Conservation (phyloP, 2,888 invertebrate genomes). For the Epistrophe grossulariae region DNA sequence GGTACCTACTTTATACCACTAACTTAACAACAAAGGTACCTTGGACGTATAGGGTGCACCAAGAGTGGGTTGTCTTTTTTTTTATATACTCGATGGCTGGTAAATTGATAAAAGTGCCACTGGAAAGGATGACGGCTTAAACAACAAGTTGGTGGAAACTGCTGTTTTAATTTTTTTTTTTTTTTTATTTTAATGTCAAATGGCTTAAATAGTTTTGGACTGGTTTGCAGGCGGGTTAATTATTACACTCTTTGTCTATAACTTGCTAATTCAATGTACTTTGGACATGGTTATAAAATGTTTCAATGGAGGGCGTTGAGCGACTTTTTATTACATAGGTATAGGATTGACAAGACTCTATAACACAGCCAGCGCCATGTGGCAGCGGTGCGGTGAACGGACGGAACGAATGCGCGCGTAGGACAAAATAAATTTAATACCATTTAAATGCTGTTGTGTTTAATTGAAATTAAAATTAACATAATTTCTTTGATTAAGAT, state of each 20-base stretch:
- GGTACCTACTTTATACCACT: not conserved
- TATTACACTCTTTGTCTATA: conserved; percentile 43
- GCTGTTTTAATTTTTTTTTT: not conserved
- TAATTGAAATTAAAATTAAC: conserved; percentile 68
- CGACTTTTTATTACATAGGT: conserved; percentile 41
- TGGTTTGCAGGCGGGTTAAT: conserved; percentile 56
- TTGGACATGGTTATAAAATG: not conserved
- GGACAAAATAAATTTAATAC: conserved; percentile 29
- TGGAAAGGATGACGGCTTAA: conserved; percentile 45
- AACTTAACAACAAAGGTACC: conserved; percentile 2
- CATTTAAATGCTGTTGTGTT: conserved; percentile 56
- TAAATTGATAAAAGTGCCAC: conserved; percentile 33
- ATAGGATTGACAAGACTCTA: conserved; percentile 34
- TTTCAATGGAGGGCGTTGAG: conserved; percentile 48
- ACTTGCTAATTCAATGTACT: conserved; percentile 8
- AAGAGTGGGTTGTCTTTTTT: conserved; percentile 10
- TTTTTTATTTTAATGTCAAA: conserved; percentile 37
- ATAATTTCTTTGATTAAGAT: conserved; percentile 56
- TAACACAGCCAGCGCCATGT: not conserved
- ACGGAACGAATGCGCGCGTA: not conserved
- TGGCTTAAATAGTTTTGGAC: conserved; percentile 48
- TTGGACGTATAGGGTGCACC: conserved; percentile 38
- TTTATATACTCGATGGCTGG: not conserved
- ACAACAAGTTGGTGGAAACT: conserved; percentile 7
- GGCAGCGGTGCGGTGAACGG: not conserved